Evolutionary conservation across 2,888 invertebrate genomes (phyloP).

Genomic region (Gastracanthus pulcherrimus): DNA sequence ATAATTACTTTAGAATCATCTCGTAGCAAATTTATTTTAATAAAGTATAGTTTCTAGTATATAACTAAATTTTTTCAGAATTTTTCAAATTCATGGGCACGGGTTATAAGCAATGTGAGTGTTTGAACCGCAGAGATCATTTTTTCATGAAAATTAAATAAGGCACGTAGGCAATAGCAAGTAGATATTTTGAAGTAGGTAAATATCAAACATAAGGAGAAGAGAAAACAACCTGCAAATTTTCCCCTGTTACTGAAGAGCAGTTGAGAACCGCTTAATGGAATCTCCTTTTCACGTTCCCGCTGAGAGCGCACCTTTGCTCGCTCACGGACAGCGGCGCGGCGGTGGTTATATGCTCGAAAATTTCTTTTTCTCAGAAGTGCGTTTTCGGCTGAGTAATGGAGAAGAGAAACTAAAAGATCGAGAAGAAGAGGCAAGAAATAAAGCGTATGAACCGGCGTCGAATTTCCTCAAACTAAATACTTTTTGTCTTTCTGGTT

Average conservation of each 20-base stretch:
- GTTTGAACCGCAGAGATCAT: too few species aligned
- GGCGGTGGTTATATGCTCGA: too few species aligned
- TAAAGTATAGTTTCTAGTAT: too few species aligned
- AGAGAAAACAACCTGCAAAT: conserved; percentile 17
- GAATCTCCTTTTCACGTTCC: conserved; percentile 60
- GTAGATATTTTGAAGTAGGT: not conserved
- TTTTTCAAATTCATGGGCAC: too few species aligned
- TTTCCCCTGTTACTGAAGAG: not conserved
- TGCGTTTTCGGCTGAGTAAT: conserved; percentile 55
- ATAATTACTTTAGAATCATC: too few species aligned
- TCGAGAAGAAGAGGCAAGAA: conserved; percentile 26
- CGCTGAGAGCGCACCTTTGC: conserved; percentile 23
- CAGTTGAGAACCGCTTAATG: conserved; percentile 63
- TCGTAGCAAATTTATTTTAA: too few species aligned
- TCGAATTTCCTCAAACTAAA: conserved; percentile 53
- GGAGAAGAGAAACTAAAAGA: conserved; percentile 31
- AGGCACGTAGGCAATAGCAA: not conserved
- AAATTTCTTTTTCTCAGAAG: conserved; percentile 66
- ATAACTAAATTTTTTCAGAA: too few species aligned
- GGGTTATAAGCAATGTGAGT: too few species aligned
- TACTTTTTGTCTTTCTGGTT: conserved; percentile 17
- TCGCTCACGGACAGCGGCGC: not conserved
- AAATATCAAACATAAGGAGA: not conserved
- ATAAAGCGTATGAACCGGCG: too few species aligned
- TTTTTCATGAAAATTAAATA: too few species aligned